These are phyloP conservation scores for Sesia apiformis DNA, from an alignment of 2,888 invertebrate species.

Conservation along the genomic window DNA sequence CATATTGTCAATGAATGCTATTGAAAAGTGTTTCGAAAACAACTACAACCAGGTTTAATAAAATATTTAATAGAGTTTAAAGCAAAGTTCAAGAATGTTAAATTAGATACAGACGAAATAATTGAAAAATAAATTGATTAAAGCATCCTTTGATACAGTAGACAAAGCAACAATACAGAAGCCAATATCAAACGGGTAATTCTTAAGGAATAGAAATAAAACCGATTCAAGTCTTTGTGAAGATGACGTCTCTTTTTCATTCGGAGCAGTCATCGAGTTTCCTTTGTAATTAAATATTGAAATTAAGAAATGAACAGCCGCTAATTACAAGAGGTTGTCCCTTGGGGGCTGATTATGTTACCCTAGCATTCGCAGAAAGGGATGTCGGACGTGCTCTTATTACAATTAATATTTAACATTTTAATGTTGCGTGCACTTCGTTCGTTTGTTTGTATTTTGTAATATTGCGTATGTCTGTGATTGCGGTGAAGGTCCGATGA, in stretches of 20 bases:
- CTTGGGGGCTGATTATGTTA: slow-evolving; percentile 68
- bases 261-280: slow-evolving; percentile 68
- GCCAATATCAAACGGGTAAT: slow-evolving; percentile 41
- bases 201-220: slow-evolving; percentile 59
- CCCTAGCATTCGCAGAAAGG: slow-evolving; percentile 62
- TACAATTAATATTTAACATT: slow-evolving; percentile 66
- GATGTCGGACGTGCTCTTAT: slow-evolving; percentile 50
- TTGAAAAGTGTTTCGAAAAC: no score
- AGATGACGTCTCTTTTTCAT: slow-evolving; percentile 67
- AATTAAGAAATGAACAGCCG: slow-evolving; percentile 77
- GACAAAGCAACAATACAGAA: slow-evolving; percentile 54
- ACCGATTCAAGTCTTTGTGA: slow-evolving; percentile 63
- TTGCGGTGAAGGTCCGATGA: no score
- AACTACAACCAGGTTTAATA: no score
- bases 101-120: no score
- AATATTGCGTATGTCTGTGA: no score
- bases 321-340: slow-evolving; percentile 75
- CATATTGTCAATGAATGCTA: not conserved
- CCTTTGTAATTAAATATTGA: slow-evolving; percentile 77
- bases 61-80: no score
- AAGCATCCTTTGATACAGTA: slow-evolving; percentile 39
- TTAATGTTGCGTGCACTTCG: slow-evolving; percentile 30
- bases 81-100: no score
- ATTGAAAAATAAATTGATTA: not conserved
- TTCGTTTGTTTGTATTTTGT: slow-evolving; percentile 1